These are phyloP conservation scores for Stylophora pistillata DNA, from an alignment of 64 coral and sea anemone species.

Conservation along the genomic window DNA sequence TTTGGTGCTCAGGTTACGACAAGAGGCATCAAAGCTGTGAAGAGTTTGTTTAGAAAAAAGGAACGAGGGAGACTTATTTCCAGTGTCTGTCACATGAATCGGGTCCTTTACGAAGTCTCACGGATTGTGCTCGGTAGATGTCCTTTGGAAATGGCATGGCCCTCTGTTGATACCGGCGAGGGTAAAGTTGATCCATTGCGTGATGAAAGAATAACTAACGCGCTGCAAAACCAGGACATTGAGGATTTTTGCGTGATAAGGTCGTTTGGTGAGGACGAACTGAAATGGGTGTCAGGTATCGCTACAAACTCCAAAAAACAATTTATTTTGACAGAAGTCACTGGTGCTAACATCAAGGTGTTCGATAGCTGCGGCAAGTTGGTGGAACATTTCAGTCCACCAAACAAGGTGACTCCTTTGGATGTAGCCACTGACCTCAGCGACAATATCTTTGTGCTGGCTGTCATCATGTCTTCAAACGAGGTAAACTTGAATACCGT, in stretches of 20 bases:
- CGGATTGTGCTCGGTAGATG: neutral
- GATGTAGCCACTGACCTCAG: conserved; percentile 41
- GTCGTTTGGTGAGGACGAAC: conserved; percentile 37
- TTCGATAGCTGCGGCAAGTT: conserved; percentile 55
- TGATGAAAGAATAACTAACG: conserved; percentile 14
- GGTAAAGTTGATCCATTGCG: conserved; percentile 15
- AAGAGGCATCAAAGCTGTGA: neutral
- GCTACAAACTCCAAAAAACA: neutral
- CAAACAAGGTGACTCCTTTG: no score
- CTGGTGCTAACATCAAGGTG: conserved; percentile 19
- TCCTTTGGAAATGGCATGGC: conserved; percentile 3
- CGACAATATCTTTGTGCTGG: conserved; percentile 27
- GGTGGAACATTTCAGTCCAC: neutral
- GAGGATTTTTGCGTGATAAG: neutral
- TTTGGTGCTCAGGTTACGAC: neutral
- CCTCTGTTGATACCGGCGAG: neutral
- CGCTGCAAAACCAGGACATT: conserved; percentile 1
- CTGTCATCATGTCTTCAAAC: neutral
- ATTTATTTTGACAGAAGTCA: conserved; percentile 49
- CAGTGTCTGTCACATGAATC: conserved; percentile 8
- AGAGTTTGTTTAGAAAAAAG: conserved; percentile 14
- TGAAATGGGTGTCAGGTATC: neutral
- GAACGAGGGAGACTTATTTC: conserved; percentile 27
- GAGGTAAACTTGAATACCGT: neutral
- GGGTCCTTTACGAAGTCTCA: conserved; percentile 33